Percentiles rank a stretch among this genome's conserved stretches.
Conservation (phyloP, 2,797 vertebrate species). For the Catharus ustulatus region DNA sequence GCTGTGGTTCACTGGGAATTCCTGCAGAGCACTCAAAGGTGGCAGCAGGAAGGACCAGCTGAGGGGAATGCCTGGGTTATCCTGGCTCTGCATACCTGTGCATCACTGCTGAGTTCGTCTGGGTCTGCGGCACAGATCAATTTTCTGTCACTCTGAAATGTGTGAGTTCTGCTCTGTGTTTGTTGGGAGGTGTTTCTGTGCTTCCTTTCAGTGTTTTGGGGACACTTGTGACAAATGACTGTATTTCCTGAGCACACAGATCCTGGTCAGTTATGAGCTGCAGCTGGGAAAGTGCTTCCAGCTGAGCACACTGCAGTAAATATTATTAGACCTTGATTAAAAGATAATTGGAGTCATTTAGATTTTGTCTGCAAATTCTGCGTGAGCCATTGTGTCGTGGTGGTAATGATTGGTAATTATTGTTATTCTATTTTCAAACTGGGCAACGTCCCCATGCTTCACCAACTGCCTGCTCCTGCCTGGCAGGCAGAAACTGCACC, state of each 20-base stretch:
- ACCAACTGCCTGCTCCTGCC: not conserved
- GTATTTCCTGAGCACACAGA: not conserved
- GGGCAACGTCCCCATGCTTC: not conserved
- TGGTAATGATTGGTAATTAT: not conserved
- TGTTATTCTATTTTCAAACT: not conserved
- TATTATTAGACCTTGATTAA: not conserved
- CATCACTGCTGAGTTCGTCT: not conserved
- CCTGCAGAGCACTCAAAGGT: not conserved
- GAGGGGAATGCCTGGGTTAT: not conserved
- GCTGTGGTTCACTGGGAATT: not conserved
- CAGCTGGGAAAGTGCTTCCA: not conserved
- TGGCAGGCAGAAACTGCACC: not conserved
- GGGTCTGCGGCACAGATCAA: not conserved
- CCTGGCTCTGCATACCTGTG: not conserved
- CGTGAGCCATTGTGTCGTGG: not conserved
- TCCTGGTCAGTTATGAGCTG: not conserved
- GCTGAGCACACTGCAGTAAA: not conserved
- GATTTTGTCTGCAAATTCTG: not conserved
- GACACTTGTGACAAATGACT: not conserved
- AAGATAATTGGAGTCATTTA: not conserved
- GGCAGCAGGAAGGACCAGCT: not conserved
- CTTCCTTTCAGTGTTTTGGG: not conserved
- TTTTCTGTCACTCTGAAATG: not conserved
- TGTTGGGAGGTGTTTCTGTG: not conserved
- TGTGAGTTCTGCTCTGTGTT: accelerated